Conservation (phyloP, 2,797 vertebrate species). For the Leptatherina wallacei region DNA sequence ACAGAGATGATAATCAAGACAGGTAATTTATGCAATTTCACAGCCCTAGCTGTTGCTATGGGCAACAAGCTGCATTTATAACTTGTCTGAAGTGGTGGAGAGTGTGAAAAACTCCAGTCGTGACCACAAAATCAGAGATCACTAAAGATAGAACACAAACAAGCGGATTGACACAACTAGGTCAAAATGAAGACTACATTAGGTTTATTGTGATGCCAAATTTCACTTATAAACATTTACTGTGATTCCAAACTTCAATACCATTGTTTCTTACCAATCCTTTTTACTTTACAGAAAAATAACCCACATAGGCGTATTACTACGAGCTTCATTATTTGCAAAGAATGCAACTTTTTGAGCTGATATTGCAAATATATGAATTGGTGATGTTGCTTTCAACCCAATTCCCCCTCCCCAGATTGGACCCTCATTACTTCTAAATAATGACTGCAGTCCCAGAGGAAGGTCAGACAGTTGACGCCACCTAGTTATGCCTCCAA, state of each 20-base stretch:
- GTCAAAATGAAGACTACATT: conserved; percentile 11
- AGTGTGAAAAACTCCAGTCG: conserved; percentile 34
- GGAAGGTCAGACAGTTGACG: conserved; percentile 68
- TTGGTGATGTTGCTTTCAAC: conserved; percentile 20
- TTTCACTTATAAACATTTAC: not conserved
- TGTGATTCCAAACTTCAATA: not conserved
- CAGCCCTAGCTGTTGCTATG: conserved; percentile 78
- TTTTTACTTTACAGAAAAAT: not conserved
- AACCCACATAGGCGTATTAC: not conserved
- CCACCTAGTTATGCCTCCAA: conserved; percentile 64
- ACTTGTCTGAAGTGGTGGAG: conserved; percentile 60
- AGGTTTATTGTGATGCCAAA: not conserved
- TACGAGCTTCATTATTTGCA: not conserved
- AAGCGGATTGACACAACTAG: conserved; percentile 35
- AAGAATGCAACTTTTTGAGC: not conserved
- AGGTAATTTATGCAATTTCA: conserved; percentile 84
- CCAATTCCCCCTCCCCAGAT: conserved; percentile 23
- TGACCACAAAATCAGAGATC: conserved; percentile 51
- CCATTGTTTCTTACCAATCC: not conserved
- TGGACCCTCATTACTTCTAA: conserved; percentile 50
- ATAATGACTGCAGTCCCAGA: conserved; percentile 52
- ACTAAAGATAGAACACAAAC: conserved; percentile 38
- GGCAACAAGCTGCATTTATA: conserved; percentile 79
- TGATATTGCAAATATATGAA: not conserved
- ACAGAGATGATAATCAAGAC: conserved; percentile 73